Evolutionary conservation across 2,888 invertebrate genomes (phyloP), one percentile per base, ranked within the genome.

Genomic region (Melolontha melolontha): DNA sequence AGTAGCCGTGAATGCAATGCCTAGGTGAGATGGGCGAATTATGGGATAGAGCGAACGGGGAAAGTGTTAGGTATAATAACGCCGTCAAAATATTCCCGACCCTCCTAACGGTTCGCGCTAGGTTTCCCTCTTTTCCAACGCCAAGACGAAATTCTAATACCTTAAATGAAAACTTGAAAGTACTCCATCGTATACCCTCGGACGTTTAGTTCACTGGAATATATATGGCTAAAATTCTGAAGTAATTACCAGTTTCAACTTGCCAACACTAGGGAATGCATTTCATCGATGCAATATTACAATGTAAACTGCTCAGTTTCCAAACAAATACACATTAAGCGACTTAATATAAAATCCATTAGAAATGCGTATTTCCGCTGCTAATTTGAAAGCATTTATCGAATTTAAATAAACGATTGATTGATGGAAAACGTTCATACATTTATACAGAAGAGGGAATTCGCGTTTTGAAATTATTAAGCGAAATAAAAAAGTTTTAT

Each of bases 241-340:
- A 72, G 70, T 72, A 72, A 72, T 72, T 72, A 72, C 72, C 66
- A 73, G 69, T 73, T 73, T 71, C 67, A 69, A 59, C 47, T 47
- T 59, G 66, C 16, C 65, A 64, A 51, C 49, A 47, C 42, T 44
- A 17, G 54, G 57, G 57, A 70, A 70, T 70, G 62, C 64, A 70
- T 70, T 68, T 50, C 59, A 59, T 54, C 49, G 42, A 49, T 59
- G 66, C 66, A 66, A 39, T 47, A 49, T 29, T 44, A 66, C 57
- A 59, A 66, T 57, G 57, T 49, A 66, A 66, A 57, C 57, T 41
- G 49, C 22, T 57, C 57, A 50, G 57, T 57, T 50, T 50, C 57
- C 41, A 40, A 64, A 52, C 52, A 52, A 52, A 64, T 52, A 64
- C 27, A 51, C 42, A 64, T 64, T 64, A 64, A 64, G 27, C 51